A percentile compares a stretch with the other conserved stretches of the same genome.
Conservation (phyloP, 2,113 vertebrate genomes). For the Hippopotamus amphibius region DNA sequence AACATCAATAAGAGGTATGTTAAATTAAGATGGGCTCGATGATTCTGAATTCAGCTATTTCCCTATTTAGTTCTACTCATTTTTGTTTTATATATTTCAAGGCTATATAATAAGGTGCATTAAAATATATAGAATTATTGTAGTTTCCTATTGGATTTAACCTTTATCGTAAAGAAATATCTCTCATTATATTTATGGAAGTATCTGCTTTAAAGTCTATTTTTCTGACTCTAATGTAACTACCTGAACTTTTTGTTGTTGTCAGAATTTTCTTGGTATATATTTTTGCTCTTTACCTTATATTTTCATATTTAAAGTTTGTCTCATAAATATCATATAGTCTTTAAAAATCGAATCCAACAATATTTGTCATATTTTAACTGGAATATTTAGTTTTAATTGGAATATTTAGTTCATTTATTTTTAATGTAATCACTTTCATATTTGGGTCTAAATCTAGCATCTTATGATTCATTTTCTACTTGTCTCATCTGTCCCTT, state of each 20-base stretch:
- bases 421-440: background rate
- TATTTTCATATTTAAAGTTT: background rate
- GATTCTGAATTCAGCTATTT: background rate
- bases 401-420: conserved; percentile 45
- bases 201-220: conserved; percentile 20
- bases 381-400: background rate
- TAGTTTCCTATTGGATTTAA: background rate
- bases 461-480: background rate
- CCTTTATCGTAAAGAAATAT: background rate
- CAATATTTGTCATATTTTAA: background rate
- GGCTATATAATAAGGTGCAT: background rate
- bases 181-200: background rate
- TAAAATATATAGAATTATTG: background rate
- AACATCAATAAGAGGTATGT: background rate
- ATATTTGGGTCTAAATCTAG: background rate
- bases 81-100: background rate
- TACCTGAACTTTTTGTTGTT: background rate
- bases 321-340: background rate
- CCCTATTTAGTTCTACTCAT: background rate
- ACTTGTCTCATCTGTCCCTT: background rate
- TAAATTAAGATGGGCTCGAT: background rate
- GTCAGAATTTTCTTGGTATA: background rate
- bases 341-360: background rate
- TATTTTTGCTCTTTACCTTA: background rate
- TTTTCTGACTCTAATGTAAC: background rate